These are phyloP conservation scores for Diarsia mendica DNA, from an alignment of 2,888 invertebrate species.

Conservation along the genomic window DNA sequence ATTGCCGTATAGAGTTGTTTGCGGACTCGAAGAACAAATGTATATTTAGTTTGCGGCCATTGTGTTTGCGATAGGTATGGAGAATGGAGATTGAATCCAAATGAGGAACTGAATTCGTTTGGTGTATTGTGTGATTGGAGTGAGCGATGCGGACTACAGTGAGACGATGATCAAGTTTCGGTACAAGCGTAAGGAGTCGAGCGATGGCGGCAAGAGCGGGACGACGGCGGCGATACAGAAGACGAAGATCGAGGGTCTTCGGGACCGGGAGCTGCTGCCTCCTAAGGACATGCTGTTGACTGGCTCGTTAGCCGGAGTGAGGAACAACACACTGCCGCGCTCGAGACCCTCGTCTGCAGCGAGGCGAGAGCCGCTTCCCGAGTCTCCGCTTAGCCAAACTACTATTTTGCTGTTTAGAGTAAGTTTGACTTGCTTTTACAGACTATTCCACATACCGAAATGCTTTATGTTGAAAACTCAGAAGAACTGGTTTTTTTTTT, in stretches of 20 bases:
- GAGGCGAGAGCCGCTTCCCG: constrained; percentile 75
- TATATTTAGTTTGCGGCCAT: constrained; percentile 84
- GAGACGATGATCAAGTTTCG: constrained; percentile 92
- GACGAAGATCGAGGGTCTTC: constrained; percentile 86
- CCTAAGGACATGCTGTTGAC: constrained; percentile 85
- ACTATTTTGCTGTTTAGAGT: constrained; percentile 86
- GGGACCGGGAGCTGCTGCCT: constrained; percentile 85
- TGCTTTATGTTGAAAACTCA: background rate
- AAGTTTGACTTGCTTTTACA: constrained; percentile 72
- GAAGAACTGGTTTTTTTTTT: background rate
- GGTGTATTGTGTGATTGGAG: constrained; percentile 68
- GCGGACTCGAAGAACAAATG: constrained; percentile 76
- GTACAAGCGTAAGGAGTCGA: constrained; percentile 91
- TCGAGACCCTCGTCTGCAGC: constrained; percentile 80
- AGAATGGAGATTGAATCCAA: constrained; percentile 79
- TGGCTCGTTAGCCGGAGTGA: constrained; percentile 83
- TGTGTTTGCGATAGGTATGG: constrained; percentile 79
- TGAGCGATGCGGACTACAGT: constrained; percentile 81
- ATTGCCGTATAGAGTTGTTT: constrained; percentile 83
- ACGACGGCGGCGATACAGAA: constrained; percentile 85
- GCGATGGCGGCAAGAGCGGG: constrained; percentile 79
- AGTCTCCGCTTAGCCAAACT: constrained; percentile 79
- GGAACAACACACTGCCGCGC: constrained; percentile 87
- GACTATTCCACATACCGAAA: background rate
- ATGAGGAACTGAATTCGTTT: constrained; percentile 71